Percentiles rank a stretch among this genome's conserved stretches.
These are phyloP conservation scores for Kryphioiulus occultus DNA, from an alignment of 2,888 invertebrate genomes.

Conservation along the genomic window DNA sequence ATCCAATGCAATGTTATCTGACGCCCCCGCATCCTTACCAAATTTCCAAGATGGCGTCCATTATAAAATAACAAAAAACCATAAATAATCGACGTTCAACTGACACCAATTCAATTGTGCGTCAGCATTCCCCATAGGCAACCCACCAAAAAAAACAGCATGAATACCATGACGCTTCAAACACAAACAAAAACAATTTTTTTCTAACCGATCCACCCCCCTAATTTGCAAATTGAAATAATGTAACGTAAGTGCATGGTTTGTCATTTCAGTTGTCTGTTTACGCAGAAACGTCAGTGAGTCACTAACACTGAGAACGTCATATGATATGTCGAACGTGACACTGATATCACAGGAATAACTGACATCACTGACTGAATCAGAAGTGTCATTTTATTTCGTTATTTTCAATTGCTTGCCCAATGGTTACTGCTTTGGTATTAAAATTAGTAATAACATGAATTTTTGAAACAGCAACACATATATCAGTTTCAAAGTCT, in stretches of 20 bases:
- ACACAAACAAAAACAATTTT: not conserved
- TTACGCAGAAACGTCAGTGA: not conserved
- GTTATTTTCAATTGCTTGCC: too few relatives aligned
- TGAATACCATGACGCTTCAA: not conserved
- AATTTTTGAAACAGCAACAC: too few relatives aligned
- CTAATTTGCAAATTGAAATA: not conserved
- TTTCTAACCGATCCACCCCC: not conserved
- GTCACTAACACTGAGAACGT: not conserved
- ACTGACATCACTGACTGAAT: not conserved
- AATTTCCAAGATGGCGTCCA: not conserved
- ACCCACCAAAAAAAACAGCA: not conserved
- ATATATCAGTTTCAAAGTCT: too few relatives aligned
- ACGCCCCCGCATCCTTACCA: not conserved
- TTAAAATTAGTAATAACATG: too few relatives aligned
- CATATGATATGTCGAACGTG: not conserved
- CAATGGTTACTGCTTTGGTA: too few relatives aligned
- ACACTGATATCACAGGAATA: not conserved
- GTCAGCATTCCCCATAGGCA: not conserved
- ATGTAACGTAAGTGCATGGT: not conserved
- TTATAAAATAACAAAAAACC: not conserved
- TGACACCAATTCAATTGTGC: not conserved
- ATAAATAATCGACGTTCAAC: not conserved
- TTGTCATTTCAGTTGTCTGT: not conserved
- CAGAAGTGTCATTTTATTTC: too few relatives aligned
- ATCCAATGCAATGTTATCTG: not conserved